Evolutionary conservation across 2,888 invertebrate species (phyloP), one percentile per base, ranked within the genome.

Genomic region (Cheiracanthium punctorium): DNA sequence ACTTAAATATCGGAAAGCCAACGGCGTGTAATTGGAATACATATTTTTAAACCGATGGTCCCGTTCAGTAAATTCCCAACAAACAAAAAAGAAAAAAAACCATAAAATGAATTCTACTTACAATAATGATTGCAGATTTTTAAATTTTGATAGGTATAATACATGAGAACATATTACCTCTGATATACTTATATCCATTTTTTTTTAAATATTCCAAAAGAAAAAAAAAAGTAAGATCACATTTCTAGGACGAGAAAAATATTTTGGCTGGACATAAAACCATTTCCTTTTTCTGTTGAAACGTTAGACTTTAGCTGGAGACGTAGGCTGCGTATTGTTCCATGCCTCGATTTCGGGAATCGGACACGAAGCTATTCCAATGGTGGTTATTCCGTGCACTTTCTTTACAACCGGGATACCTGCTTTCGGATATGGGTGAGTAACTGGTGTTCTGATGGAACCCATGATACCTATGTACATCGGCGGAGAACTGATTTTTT

Each of bases 191-290:
- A 41, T 37, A 69, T 80, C 80, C 64, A 64, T 75, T 75, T 70
- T 73, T n/a, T n/a, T 80, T 87, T 77, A 81, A 87, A 87, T 87
- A 87, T 75, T 87, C 86, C 86, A 87, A 75, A 81, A 65, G 41
- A 76, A 76, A 75, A 72, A 75, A 58, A 76, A 77, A 82, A 82
- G 71, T 76, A 82, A 85, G 84, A 85, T 85, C 84, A 85, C 84
- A 85, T 41, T 79, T 64, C 80, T 82, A 76, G 48, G 32, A 79
- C 79, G 79, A 73, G 69, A 74, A 69, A n/a, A 37, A 79, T 75
- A 85, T 85, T 85, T 85, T 85, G 84, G 84, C 84, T 85, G 84
- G 79, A 85, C 84, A 74, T 69, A 79, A 85, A 73, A 79, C 79
- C 67, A 41, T 73, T 72, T 74, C n/a, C n/a, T 52, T 32, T 43